phyloP scores from a whole-genome alignment of 2,888 invertebrate genomes.

The Nemotelus pantherinus region DNA sequence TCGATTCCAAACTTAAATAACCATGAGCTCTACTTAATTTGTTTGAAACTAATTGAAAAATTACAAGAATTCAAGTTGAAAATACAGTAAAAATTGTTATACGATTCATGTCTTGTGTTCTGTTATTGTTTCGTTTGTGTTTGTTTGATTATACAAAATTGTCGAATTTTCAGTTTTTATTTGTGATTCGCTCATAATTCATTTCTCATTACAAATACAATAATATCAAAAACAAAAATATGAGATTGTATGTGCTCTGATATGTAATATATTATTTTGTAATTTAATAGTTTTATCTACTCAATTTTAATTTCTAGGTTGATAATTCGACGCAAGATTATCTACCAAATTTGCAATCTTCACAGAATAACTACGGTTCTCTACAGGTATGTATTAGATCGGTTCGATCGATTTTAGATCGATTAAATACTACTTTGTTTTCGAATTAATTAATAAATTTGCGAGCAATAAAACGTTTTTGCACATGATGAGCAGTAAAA shows the following conservation, averaged over 20 bases:
- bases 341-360: conserved; percentile 50
- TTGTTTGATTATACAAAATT: conserved; percentile 31
- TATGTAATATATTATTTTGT: neutral
- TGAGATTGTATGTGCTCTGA: neutral
- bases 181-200: conserved; percentile 43
- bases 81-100: no score
- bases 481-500: no score
- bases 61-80: neutral
- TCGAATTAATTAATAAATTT: no score
- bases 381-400: conserved; percentile 44
- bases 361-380: conserved; percentile 52
- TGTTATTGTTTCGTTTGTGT: neutral
- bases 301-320: conserved; percentile 49
- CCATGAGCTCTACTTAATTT: conserved; percentile 39
- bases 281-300: conserved; percentile 18
- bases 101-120: no score
- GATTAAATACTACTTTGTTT: neutral
- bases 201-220: conserved; percentile 34
- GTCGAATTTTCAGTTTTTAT: conserved; percentile 27
- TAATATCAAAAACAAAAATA: conserved; percentile 7
- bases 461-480: no score
- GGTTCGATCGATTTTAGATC: neutral
- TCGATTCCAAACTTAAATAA: conserved; percentile 33
- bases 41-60: conserved; percentile 14
- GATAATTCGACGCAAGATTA: conserved; percentile 50